A percentile compares a stretch with the other conserved stretches of the same genome.
phyloP scores from a whole-genome alignment of 2,888 invertebrate genomes.

The Ischnus inquisitorius region DNA sequence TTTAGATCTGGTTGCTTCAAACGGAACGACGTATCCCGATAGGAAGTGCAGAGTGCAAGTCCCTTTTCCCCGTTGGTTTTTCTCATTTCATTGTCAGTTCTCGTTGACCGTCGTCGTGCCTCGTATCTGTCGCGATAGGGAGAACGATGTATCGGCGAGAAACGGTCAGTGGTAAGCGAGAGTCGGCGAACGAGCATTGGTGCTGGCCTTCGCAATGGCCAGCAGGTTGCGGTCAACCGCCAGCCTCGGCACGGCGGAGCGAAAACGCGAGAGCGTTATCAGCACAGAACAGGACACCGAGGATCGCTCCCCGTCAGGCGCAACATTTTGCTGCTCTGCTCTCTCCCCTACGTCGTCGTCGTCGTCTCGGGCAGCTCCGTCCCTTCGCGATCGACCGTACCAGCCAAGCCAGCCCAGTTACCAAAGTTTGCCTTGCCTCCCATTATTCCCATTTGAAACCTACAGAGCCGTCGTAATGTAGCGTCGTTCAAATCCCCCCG shows the following conservation, averaged over 20 bases:
- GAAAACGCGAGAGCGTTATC: slow-evolving; percentile 67
- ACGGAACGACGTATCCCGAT: slow-evolving; percentile 12
- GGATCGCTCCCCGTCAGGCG: slow-evolving; percentile 64
- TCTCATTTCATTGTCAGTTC: slow-evolving; percentile 33
- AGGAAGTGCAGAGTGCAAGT: slow-evolving; percentile 66
- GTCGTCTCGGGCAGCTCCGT: slow-evolving; percentile 45
- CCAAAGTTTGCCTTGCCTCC: slow-evolving; percentile 70
- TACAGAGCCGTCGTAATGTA: slow-evolving; percentile 63
- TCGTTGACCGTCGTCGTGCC: background rate
- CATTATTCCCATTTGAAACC: slow-evolving; percentile 74
- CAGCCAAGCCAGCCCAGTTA: slow-evolving; percentile 68
- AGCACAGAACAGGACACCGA: slow-evolving; percentile 56
- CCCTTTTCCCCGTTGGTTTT: slow-evolving; percentile 48
- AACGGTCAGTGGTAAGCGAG: slow-evolving; percentile 12
- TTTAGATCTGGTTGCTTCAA: background rate
- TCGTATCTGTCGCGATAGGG: slow-evolving; percentile 19
- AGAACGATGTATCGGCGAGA: slow-evolving; percentile 1
- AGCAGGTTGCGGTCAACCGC: slow-evolving; percentile 49
- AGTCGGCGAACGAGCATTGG: background rate
- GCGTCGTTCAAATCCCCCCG: slow-evolving; percentile 40
- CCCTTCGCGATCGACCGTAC: slow-evolving; percentile 57
- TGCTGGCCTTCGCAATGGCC: slow-evolving; percentile 17
- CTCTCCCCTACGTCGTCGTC: background rate
- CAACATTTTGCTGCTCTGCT: slow-evolving; percentile 41
- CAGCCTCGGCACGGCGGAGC: slow-evolving; percentile 41